Evolutionary conservation across 2,797 vertebrate genomes (phyloP).

Genomic region (Ispidina lecontei): DNA sequence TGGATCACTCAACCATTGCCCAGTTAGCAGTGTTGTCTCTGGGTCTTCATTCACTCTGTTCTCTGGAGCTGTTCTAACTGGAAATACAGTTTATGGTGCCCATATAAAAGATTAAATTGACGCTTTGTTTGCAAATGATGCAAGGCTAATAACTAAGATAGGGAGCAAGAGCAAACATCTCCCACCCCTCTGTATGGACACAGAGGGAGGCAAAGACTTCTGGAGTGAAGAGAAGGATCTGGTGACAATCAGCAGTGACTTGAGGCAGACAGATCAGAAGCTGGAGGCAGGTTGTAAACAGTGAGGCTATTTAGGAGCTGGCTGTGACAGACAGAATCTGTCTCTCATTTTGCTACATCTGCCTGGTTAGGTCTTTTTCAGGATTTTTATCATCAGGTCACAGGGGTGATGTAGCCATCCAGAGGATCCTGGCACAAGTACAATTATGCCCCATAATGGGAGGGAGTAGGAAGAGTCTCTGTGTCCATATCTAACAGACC

Average conservation of each 20-base stretch:
- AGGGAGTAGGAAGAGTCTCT: neutral
- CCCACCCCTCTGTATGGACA: neutral
- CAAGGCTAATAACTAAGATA: neutral
- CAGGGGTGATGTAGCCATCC: neutral
- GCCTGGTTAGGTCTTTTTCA: neutral
- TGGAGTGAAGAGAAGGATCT: neutral
- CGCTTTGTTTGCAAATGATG: neutral
- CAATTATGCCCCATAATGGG: neutral
- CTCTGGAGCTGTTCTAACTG: neutral
- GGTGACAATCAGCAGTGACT: neutral
- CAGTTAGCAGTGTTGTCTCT: neutral
- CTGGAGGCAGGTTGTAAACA: neutral
- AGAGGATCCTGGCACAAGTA: neutral
- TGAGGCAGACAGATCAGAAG: neutral
- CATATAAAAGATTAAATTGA: neutral
- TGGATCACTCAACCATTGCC: neutral
- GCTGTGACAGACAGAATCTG: neutral
- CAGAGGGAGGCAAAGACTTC: neutral
- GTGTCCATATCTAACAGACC: neutral
- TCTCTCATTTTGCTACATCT: neutral
- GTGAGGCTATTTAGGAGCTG: neutral
- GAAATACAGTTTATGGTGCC: neutral
- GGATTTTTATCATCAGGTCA: neutral
- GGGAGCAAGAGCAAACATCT: neutral
- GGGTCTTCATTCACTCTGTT: neutral